Base-by-base conservation (phyloP, 2,113 vertebrate species). In the Turnix velox region DNA sequence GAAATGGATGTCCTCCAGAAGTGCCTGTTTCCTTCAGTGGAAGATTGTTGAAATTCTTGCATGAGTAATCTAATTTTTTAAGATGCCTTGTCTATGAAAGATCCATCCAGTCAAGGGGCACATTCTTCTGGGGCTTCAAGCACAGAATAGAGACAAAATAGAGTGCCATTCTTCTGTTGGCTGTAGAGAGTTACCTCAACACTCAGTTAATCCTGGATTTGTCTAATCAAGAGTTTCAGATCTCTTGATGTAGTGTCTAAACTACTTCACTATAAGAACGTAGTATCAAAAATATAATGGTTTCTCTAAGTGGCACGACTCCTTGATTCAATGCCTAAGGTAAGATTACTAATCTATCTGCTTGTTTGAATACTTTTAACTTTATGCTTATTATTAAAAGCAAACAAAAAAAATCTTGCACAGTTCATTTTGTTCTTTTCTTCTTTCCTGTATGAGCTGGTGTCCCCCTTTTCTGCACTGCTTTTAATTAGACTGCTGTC, bases 331-430 rank as follows among this genome's bases (percentile, higher is more conserved):
- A 31, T 23, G 33, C 27, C 66, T 66, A 79, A 61, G 2, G 4
- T 59, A 6, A 85, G 22, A 45, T 43, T 37, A 7, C 6, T 61
- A 45, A 87, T 7, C 20, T 19, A 65, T 35, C 7, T 0, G 0
- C 9, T 75, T 82, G 10, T 18, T 84, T 81, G 52, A 49, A 55
- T 55, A 23, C 20, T 74, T 88, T 77, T 31, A 40, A n/a, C 3
- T 33, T 73, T 61, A 39, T 1, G 75, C 5, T 3, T 9, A 18
- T n/a, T 46, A 62, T 17, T 63, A 37, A 74, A 86, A 81, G 7
- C 9, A 71, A 79, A 19, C 28, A 67, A 89, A 30, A 59, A 57
- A 28, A 10, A 15, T 5, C 4, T 0, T 1, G 1, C 1, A 9
- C 2, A 1, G 10, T 19, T 25, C 59, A 13, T 73, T 85, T 93